Conservation (phyloP, 2,888 invertebrate species). For the Allophyes oxyacanthae region DNA sequence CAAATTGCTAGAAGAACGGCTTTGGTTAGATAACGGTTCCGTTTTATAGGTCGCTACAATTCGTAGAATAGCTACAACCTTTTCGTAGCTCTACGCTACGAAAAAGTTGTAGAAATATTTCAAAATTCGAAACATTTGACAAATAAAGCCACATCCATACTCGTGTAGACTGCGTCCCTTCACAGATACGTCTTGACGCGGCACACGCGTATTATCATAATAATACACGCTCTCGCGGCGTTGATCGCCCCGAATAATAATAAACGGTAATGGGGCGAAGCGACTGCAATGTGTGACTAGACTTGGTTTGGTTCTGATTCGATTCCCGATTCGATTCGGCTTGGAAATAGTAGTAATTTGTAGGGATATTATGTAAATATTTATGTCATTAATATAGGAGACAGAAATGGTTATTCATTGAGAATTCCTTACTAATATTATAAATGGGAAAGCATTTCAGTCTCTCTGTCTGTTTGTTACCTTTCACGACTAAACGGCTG, state of each 20-base stretch:
- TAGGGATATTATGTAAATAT: constrained; percentile 4
- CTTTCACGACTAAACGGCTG: too few species aligned
- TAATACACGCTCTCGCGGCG: constrained; percentile 54
- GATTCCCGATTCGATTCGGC: constrained; percentile 52
- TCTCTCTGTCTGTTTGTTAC: too few species aligned
- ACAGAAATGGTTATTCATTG: too few species aligned
- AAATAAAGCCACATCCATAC: constrained; percentile 31
- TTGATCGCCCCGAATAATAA: constrained; percentile 62
- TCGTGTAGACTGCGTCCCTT: constrained; percentile 12
- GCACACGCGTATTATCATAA: constrained; percentile 61
- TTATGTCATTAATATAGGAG: too few species aligned
- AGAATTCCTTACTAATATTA: too few species aligned
- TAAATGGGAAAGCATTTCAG: too few species aligned
- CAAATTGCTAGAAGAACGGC: too few species aligned
- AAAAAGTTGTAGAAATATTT: too few species aligned
- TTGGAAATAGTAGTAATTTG: constrained; percentile 33
- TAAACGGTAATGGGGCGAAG: constrained; percentile 67
- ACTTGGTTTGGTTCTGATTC: constrained; percentile 26
- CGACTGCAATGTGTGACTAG: constrained; percentile 47
- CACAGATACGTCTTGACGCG: constrained; percentile 23
- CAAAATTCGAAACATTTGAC: neutral
- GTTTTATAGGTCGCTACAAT: too few species aligned
- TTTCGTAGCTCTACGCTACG: too few species aligned
- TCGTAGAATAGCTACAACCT: too few species aligned
- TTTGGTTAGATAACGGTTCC: too few species aligned